Evolutionary conservation across 2,888 invertebrate species (phyloP), one percentile per base, ranked within the genome.

Genomic region (Drosophila meridiana): DNA sequence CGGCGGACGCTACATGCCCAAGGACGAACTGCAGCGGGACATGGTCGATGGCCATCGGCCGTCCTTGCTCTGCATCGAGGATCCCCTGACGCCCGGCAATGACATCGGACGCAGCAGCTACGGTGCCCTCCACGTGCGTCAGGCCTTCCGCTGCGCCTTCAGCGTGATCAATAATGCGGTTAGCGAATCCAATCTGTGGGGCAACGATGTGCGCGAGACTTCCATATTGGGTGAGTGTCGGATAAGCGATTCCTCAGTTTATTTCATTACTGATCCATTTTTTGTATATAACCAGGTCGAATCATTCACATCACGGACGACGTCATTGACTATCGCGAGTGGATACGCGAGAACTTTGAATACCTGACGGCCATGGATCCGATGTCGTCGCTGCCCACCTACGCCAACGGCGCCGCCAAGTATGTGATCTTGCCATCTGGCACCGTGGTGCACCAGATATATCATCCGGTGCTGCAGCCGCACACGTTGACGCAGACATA

Each of bases 81-180:
- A 99, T 94, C 99, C 99, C 30, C 95, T 99, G 50, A 97, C 98
- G 75, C 96, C 98, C 20, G 98, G 97, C 80, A 99, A 99, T 93
- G 99, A 99, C 93, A 99, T 99, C 92, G 99, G 99, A 9, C 96
- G 99, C 85, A 98, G 98, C 93, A 99, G 99, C 90, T 99, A 99
- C 93, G 99, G 93, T 20, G 93, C 93, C 47, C 82, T 94, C 45
- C 93, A 94, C 93, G 97, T 97, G 26, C 97, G 97, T 93, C 96
- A 97, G 94, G 98, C 99, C 73, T 99, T 99, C 94, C 98, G 98
- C 94, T 98, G 98, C 94, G 99, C 99, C 72, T 99, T 97, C 94
- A 95, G 96, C 75, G 95, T 96, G 87, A 94, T 98, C 87, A 95
- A 96, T 86, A 96, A 96, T 93, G 96, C 96, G 76, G 96, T 96